phyloP scores from a whole-genome alignment of 2,888 invertebrate genomes.

The Lasius platythorax region DNA sequence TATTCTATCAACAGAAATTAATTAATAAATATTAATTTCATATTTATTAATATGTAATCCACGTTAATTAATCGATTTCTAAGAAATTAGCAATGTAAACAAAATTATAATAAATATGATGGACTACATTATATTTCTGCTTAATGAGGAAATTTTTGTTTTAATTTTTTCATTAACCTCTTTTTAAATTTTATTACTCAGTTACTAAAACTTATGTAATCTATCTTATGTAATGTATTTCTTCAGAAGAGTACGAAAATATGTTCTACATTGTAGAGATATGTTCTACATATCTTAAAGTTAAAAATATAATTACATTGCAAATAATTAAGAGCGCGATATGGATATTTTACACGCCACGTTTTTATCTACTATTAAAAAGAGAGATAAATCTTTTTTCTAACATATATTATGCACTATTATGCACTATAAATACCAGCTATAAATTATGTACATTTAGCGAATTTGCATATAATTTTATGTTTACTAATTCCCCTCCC shows the following conservation, averaged over 20 bases:
- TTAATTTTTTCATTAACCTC: background rate
- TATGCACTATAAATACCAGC: background rate
- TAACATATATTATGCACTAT: background rate
- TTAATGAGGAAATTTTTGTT: background rate
- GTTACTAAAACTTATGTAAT: conserved; percentile 11
- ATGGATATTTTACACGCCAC: background rate
- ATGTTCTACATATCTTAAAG: too few relatives aligned
- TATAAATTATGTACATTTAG: background rate
- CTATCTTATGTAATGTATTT: background rate
- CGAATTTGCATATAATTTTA: background rate
- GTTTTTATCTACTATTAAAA: background rate
- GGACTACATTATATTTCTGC: too few relatives aligned
- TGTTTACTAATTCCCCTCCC: conserved; percentile 25
- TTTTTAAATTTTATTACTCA: background rate
- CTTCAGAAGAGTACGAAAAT: background rate
- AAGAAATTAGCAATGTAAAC: background rate
- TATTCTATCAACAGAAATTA: background rate
- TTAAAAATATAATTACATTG: background rate
- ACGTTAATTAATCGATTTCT: background rate
- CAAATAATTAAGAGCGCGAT: background rate
- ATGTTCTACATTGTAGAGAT: background rate
- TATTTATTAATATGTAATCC: background rate
- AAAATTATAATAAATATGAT: background rate
- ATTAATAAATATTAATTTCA: conserved; percentile 8
- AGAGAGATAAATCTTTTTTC: background rate